A percentile compares a stretch with the other conserved stretches of the same genome.
Evolutionary conservation across 2,113 vertebrate species (phyloP).

Genomic region (Neogale vison): DNA sequence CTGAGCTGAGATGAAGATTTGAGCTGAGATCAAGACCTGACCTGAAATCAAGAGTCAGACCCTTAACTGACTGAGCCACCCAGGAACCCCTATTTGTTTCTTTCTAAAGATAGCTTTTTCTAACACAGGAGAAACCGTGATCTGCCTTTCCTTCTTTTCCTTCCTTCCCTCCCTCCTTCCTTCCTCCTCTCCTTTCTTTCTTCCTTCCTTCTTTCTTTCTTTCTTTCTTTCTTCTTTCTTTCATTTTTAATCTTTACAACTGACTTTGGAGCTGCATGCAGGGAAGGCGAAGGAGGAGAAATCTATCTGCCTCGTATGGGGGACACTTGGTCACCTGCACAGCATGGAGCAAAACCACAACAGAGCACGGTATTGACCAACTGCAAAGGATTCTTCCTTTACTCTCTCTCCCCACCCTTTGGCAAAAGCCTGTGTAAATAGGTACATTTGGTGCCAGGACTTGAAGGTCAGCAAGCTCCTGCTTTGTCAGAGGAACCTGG

Average conservation of each 20-base stretch:
- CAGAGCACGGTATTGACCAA: constrained; percentile 61
- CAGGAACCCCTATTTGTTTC: neutral
- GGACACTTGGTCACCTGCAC: neutral
- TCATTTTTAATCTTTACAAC: neutral
- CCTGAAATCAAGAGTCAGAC: neutral
- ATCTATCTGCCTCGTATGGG: neutral
- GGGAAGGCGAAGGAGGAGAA: neutral
- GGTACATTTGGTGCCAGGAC: constrained; percentile 34
- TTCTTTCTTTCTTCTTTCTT: neutral
- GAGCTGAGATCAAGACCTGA: neutral
- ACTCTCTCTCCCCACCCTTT: constrained; percentile 63
- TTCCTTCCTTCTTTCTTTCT: no score
- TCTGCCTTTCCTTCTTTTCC: neutral
- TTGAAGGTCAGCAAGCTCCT: constrained; percentile 55
- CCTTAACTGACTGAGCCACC: neutral
- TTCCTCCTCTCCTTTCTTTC: no score
- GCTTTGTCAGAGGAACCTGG: constrained; percentile 64
- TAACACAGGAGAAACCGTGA: neutral
- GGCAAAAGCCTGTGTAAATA: constrained; percentile 61
- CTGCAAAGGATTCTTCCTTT: constrained; percentile 33
- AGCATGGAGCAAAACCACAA: neutral
- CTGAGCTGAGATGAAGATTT: neutral
- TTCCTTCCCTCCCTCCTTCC: neutral
- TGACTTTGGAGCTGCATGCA: neutral
- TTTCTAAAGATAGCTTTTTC: neutral